These are phyloP conservation scores for Dasysyrphus albostriatus DNA, from an alignment of 2,888 invertebrate species.

Conservation along the genomic window DNA sequence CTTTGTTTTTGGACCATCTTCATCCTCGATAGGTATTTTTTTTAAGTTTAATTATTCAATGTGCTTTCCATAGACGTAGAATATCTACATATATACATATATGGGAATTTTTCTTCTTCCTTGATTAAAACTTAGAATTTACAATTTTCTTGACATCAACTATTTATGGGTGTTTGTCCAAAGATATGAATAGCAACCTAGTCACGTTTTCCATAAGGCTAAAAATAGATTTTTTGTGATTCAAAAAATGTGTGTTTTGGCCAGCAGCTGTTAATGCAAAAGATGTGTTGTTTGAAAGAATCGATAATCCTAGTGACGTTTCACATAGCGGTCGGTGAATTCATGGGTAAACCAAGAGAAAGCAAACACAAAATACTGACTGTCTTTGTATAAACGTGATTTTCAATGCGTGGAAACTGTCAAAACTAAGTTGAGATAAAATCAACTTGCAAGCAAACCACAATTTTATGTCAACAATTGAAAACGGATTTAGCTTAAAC, in stretches of 20 bases:
- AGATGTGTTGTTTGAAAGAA: constrained; percentile 17
- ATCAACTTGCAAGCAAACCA: neutral
- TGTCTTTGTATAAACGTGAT: neutral
- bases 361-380: neutral
- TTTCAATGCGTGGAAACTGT: neutral
- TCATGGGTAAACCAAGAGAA: neutral
- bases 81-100: too few relatives aligned
- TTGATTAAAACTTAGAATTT: too few relatives aligned
- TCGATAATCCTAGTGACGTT: constrained; percentile 14
- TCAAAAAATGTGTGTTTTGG: constrained; percentile 13
- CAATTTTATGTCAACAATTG: neutral
- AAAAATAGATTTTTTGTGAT: constrained; percentile 24
- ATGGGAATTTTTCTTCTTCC: too few relatives aligned
- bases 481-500: neutral
- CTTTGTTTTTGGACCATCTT: constrained; percentile 2
- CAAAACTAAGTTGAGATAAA: neutral
- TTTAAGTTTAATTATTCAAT: constrained; percentile 1
- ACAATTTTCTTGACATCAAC: too few relatives aligned
- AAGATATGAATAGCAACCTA: neutral
- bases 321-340: neutral
- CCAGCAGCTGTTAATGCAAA: constrained; percentile 34
- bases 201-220: neutral
- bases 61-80: neutral
- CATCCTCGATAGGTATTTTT: constrained; percentile 27
- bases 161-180: constrained; percentile 8